Conservation (phyloP, 2,888 invertebrate species). For the Harpalus rubripes region DNA sequence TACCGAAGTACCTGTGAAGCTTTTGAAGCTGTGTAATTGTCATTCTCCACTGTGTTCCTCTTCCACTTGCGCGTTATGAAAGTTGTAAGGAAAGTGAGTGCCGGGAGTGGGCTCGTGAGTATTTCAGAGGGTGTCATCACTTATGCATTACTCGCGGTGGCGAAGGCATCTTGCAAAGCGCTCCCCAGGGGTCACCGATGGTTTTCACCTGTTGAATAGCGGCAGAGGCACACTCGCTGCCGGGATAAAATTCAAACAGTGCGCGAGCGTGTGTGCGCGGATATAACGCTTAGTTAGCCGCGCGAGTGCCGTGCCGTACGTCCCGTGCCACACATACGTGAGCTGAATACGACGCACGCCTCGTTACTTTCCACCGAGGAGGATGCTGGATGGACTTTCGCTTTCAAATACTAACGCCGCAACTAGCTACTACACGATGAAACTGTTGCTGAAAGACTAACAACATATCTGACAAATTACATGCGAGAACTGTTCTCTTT, state of each 20-base stretch:
- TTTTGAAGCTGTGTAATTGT: too few relatives aligned
- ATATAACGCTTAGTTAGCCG: conserved; percentile 66
- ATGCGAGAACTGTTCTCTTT: too few relatives aligned
- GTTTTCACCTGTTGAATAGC: conserved; percentile 76
- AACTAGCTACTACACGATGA: too few relatives aligned
- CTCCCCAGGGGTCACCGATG: conserved; percentile 77
- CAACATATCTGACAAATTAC: too few relatives aligned
- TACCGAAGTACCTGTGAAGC: too few relatives aligned
- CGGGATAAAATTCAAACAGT: conserved; percentile 65
- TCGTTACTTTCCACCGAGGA: conserved; percentile 14
- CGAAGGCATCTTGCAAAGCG: conserved; percentile 77
- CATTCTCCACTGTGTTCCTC: too few relatives aligned
- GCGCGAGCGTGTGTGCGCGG: conserved; percentile 39
- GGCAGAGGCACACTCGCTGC: conserved; percentile 17
- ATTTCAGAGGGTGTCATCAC: conserved; percentile 79
- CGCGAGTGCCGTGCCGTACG: conserved; percentile 25
- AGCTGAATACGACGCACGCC: conserved; percentile 52
- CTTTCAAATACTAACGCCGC: too few relatives aligned
- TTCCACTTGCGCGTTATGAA: too few relatives aligned
- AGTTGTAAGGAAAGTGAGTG: too few relatives aligned
- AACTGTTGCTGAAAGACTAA: too few relatives aligned
- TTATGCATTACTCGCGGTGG: conserved; percentile 79
- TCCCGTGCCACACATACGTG: conserved; percentile 54
- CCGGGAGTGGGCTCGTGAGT: conserved; percentile 71
- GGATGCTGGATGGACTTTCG: too few relatives aligned